A percentile compares a stretch with the other conserved stretches of the same genome.
Evolutionary conservation across 2,113 vertebrate genomes (phyloP).

Genomic region (Microtus oregoni): DNA sequence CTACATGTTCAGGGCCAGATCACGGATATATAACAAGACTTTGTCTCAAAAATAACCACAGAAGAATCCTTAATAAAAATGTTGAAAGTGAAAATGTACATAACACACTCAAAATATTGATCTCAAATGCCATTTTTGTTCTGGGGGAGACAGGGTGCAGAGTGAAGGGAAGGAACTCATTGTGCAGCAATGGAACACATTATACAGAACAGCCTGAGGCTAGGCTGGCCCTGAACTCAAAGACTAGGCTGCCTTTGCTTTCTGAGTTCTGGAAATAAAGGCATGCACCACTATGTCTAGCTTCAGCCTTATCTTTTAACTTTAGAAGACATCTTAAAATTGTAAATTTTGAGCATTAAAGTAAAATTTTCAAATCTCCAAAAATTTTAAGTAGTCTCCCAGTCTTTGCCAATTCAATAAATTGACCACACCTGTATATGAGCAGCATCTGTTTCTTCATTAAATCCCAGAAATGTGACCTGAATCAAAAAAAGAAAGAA

Average conservation of each 20-base stretch:
- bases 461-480: slow-evolving; percentile 94
- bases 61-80: slow-evolving; percentile 29
- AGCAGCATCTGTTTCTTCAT: slow-evolving; percentile 88
- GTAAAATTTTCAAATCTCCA: slow-evolving; percentile 42
- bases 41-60: neutral
- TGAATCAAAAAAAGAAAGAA: slow-evolving; percentile 82
- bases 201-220: neutral
- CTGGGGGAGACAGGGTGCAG: rapidly evolving
- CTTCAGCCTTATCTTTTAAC: slow-evolving; percentile 27
- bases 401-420: slow-evolving; percentile 7
- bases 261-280: neutral
- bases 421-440: slow-evolving; percentile 89
- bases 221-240: neutral
- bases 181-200: neutral
- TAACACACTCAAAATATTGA: slow-evolving; percentile 35
- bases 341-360: neutral
- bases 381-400: slow-evolving; percentile 29
- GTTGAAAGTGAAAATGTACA: slow-evolving; percentile 31
- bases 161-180: neutral
- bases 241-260: neutral
- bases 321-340: slow-evolving; percentile 30
- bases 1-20: neutral
- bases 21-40: neutral
- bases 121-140: slow-evolving; percentile 16
- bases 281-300: neutral